Evolutionary conservation across 2,797 vertebrate species (phyloP).

Genomic region (Hafferia zeledoni): DNA sequence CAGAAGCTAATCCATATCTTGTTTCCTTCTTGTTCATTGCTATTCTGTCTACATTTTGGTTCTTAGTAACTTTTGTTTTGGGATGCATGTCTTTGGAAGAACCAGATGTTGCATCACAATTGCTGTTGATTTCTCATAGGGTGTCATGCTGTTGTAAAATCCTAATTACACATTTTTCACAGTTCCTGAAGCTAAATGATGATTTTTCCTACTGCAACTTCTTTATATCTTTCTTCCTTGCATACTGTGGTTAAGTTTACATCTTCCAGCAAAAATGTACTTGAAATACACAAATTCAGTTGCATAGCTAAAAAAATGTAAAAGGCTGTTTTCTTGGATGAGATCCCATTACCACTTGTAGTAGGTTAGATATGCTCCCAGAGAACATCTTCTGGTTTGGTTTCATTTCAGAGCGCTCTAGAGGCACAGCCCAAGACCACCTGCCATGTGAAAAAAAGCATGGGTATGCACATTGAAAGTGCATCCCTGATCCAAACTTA

Average conservation of each 20-base stretch:
- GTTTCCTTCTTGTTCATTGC: background rate
- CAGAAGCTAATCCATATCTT: background rate
- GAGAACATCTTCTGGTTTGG: background rate
- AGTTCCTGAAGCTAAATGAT: constrained; percentile 6
- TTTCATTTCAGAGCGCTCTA: background rate
- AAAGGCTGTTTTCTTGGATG: background rate
- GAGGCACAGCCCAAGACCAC: background rate
- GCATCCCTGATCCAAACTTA: background rate
- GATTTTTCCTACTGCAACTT: background rate
- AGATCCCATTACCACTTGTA: background rate
- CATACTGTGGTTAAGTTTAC: background rate
- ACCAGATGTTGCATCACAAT: constrained; percentile 47
- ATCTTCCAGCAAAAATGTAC: background rate
- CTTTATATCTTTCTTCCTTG: background rate
- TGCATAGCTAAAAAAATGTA: background rate
- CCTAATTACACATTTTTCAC: constrained; percentile 11
- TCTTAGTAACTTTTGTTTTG: constrained; percentile 11
- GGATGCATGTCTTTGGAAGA: background rate
- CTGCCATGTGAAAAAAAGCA: background rate
- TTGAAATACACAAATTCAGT: background rate
- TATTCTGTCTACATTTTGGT: constrained; percentile 3
- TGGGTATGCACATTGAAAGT: background rate
- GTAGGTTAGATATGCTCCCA: background rate
- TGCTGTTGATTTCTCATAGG: constrained; percentile 28
- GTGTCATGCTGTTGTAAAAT: constrained; percentile 3